A percentile compares a stretch with the other conserved stretches of the same genome.
Conservation (phyloP, 2,888 invertebrate genomes). For the Coenonympha arcania region DNA sequence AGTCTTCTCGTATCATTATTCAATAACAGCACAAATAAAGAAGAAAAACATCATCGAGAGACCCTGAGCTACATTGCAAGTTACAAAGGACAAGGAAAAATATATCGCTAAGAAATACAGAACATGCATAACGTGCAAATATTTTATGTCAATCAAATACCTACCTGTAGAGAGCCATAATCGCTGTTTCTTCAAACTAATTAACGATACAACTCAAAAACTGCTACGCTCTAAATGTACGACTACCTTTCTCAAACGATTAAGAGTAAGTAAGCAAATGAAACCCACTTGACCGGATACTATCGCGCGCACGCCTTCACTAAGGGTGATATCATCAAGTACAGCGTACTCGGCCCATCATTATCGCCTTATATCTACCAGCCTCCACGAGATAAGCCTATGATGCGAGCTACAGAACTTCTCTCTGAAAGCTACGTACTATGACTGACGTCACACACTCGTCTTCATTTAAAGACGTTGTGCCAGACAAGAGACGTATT, state of each 20-base stretch:
- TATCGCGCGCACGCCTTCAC: constrained; percentile 62
- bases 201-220: constrained; percentile 31
- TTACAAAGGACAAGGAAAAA: constrained; percentile 14
- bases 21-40: background rate
- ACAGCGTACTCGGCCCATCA: constrained; percentile 49
- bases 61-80: constrained; percentile 25
- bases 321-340: constrained; percentile 59
- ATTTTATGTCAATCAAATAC: constrained; percentile 35
- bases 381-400: constrained; percentile 50
- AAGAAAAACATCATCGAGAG: constrained; percentile 8
- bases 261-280: constrained; percentile 37
- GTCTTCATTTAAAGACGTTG: constrained; percentile 57
- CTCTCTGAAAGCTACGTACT: constrained; percentile 74
- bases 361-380: constrained; percentile 69
- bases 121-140: constrained; percentile 21
- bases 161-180: constrained; percentile 67
- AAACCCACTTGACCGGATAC: constrained; percentile 37
- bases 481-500: constrained; percentile 53
- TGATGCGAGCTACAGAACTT: constrained; percentile 67
- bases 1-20: constrained; percentile 14
- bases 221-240: constrained; percentile 19
- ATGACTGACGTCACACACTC: constrained; percentile 64
- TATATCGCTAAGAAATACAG: background rate
- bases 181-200: constrained; percentile 42
- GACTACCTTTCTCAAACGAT: constrained; percentile 40